Evolutionary conservation across 2,797 vertebrate species (phyloP), one percentile per base, ranked within the genome.

Genomic region (Mormyrops boulengeri): DNA sequence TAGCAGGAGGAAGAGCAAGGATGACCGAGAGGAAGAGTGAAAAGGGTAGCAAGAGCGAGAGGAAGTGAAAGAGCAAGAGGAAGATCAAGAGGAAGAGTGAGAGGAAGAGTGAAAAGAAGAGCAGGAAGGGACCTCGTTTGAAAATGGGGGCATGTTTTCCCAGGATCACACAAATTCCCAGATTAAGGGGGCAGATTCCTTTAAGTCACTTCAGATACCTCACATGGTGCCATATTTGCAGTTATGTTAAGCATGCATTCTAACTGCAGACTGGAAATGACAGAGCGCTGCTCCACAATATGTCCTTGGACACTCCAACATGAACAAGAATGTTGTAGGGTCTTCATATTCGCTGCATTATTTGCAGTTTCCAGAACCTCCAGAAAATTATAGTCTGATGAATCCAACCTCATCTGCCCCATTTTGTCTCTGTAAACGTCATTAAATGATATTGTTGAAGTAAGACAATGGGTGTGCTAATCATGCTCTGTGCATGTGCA

Each of bases 381-480:
- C 92, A 95, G 93, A 95, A 96, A 96, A 89, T 73, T n/a, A 96
- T 17, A 95, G 95, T 96, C 95, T 95, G 95, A 96, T 96, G 94
- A 94, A 95, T 94, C 92, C 95, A 95, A 95, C 94, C 91, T 93
- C 0, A 90, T 95, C 93, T 93, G 89, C 94, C 94, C 94, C 94
- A 93, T 96, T 96, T 96, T 96, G 95, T 93, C 95, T 95, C 96
- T 96, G 96, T 96, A 96, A 96, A 97, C 96, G 94, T 95, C 96
- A 97, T 97, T 96, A 97, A 97, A 97, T 97, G 95, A 97, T 96
- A 97, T 96, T 97, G 96, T 96, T 97, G 95, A 93, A 93, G 93
- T 94, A 94, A 97, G 96, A 97, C 96, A 97, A 97, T 97, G 93
- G 95, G 94, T 93, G 94, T 96, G 97, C 96, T 97, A 97, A 97